Evolutionary conservation across 2,113 vertebrate species (phyloP).

Genomic region (Halichoerus grypus): DNA sequence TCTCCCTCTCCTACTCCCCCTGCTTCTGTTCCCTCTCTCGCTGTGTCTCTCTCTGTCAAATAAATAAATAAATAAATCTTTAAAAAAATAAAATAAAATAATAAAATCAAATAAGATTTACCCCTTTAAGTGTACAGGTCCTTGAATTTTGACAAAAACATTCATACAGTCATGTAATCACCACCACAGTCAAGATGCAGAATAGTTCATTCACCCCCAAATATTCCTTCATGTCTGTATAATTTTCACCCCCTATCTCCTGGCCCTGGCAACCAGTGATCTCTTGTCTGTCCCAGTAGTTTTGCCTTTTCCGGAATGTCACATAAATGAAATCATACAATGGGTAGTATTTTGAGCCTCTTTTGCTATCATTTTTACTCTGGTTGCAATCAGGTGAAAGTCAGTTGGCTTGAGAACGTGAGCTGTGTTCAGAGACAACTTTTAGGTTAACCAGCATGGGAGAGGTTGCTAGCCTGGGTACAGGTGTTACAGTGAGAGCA

Average conservation of each 20-base stretch:
- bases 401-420: neutral
- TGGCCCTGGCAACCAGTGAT: neutral
- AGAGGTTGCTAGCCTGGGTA: neutral
- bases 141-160: neutral
- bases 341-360: neutral
- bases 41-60: too few relatives aligned
- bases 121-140: neutral
- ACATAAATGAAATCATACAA: neutral
- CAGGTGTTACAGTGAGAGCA: neutral
- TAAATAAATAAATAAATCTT: too few relatives aligned
- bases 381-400: constrained; percentile 11
- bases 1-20: too few relatives aligned
- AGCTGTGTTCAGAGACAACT: neutral
- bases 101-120: neutral
- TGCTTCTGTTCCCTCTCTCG: too few relatives aligned
- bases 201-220: neutral
- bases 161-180: neutral
- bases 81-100: too few relatives aligned
- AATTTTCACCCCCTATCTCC: neutral
- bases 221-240: neutral
- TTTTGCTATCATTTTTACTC: constrained; percentile 24
- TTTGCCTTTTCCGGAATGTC: neutral
- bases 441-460: neutral
- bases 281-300: neutral
- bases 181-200: neutral